Evolutionary conservation across 2,113 vertebrate genomes (phyloP).

Genomic region (Pomatostomus ruficeps): DNA sequence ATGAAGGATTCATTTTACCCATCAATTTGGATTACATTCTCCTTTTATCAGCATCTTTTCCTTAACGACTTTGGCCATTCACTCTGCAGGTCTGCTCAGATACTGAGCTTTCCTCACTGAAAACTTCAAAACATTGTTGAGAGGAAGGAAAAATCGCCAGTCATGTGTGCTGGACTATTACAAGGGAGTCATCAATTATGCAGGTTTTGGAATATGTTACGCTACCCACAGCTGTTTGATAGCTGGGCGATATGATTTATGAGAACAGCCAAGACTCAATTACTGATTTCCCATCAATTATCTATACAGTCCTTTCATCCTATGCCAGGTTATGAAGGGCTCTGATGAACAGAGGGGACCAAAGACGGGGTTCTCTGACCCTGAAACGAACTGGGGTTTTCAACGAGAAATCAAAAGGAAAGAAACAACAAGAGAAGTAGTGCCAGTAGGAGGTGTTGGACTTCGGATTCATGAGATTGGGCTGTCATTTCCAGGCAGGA

Average conservation of each 20-base stretch:
- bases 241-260: slow-evolving; percentile 43
- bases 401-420: slow-evolving; percentile 35
- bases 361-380: background rate
- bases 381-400: background rate
- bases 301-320: slow-evolving; percentile 41
- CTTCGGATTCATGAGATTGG: background rate
- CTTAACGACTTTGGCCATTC: background rate
- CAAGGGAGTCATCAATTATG: slow-evolving; percentile 44
- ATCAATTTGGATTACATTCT: background rate
- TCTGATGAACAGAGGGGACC: background rate
- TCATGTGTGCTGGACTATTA: background rate
- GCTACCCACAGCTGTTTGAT: slow-evolving; percentile 33
- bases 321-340: slow-evolving; percentile 2
- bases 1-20: background rate
- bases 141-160: background rate
- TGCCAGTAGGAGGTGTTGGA: background rate
- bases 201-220: slow-evolving; percentile 38
- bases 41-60: slow-evolving; percentile 25
- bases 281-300: slow-evolving; percentile 65
- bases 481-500: slow-evolving; percentile 1
- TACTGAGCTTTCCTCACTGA: background rate
- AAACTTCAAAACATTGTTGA: background rate
- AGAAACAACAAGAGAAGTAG: background rate
- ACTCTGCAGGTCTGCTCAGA: background rate
- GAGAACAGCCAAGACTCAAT: slow-evolving; percentile 51